Evolutionary conservation across 2,797 vertebrate genomes (phyloP).

Genomic region (Sebastes steindachneri): DNA sequence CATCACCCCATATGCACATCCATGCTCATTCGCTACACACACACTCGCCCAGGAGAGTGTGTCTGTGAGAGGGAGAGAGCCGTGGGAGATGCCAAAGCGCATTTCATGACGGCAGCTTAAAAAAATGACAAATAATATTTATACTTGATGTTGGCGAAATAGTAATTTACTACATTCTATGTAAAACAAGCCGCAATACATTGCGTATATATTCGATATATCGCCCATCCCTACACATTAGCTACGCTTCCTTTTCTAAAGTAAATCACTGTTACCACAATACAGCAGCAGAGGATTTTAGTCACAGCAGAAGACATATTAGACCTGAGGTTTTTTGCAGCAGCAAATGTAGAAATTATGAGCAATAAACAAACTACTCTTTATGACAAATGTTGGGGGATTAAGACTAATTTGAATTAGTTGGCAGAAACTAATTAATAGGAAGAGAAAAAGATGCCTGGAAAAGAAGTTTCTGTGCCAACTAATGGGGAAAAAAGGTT

Average conservation of each 20-base stretch:
- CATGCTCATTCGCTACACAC: no score
- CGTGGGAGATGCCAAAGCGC: no score
- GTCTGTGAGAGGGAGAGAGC: no score
- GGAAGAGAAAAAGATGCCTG: no score
- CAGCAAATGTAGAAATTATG: not conserved
- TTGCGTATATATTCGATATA: no score
- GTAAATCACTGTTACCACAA: constrained; percentile 10
- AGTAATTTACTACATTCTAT: no score
- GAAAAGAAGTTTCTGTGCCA: not conserved
- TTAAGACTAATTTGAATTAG: not conserved
- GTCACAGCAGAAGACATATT: not conserved
- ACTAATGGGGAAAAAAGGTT: not conserved
- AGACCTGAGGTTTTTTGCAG: not conserved
- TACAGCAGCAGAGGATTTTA: not conserved
- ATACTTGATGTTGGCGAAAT: no score
- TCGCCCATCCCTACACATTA: not conserved
- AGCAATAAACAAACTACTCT: not conserved
- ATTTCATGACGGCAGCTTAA: no score
- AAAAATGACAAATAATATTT: no score
- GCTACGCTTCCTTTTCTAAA: not conserved
- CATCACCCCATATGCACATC: no score
- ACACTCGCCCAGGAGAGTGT: no score
- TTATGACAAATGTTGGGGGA: not conserved
- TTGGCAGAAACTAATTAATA: not conserved
- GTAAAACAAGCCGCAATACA: no score